Conservation (phyloP, 2,113 vertebrate genomes). For the Illadopsis cleaveri region DNA sequence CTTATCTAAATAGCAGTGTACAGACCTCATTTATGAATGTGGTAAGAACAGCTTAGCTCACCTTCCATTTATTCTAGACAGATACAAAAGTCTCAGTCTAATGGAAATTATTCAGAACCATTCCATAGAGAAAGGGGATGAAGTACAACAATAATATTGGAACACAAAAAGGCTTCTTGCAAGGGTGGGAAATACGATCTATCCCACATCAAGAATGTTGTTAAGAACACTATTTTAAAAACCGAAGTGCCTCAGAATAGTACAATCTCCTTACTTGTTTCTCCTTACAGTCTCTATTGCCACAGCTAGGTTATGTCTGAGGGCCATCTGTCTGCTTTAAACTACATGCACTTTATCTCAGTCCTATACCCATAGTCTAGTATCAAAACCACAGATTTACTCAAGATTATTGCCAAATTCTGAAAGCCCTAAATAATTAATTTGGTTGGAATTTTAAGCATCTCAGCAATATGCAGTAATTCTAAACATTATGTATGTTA, state of each 20-base stretch:
- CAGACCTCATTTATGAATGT: background rate
- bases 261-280: background rate
- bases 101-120: background rate
- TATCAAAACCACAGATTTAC: background rate
- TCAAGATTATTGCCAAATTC: background rate
- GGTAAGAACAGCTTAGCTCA: background rate
- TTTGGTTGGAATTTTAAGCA: conserved; percentile 16
- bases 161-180: background rate
- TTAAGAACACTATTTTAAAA: background rate
- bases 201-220: background rate
- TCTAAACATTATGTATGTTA: background rate
- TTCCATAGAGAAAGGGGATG: background rate
- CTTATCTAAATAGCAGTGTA: background rate
- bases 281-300: background rate
- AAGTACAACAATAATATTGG: background rate
- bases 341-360: background rate
- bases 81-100: background rate
- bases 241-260: background rate
- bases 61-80: background rate
- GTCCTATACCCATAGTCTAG: background rate
- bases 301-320: background rate
- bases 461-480: background rate
- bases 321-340: background rate
- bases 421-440: background rate
- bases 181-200: background rate